These are phyloP conservation scores for Yoshiicerus persimilis DNA, from an alignment of 1,140 invertebrate species.

Conservation along the genomic window DNA sequence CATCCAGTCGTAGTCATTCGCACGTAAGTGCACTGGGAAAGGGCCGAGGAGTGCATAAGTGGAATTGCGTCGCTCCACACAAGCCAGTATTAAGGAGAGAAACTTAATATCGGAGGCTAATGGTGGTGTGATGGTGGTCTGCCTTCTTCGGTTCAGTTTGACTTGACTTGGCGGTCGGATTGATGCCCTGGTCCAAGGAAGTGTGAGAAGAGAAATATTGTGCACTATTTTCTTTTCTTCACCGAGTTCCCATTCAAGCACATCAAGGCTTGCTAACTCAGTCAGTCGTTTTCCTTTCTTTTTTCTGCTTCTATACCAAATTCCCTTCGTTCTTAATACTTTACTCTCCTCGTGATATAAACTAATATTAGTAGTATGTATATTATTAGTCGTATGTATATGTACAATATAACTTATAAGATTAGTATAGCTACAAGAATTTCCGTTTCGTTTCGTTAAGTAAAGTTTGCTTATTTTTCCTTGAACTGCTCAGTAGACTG, in stretches of 20 bases:
- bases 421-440: not conserved
- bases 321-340: not conserved
- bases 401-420: not conserved
- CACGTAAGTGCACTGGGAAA: not conserved
- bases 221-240: not conserved
- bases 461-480: not conserved
- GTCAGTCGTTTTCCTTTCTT: not conserved
- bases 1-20: not conserved
- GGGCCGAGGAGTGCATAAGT: not conserved
- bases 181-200: not conserved
- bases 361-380: not conserved
- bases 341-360: not conserved
- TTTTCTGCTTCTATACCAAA: not conserved
- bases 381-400: not conserved
- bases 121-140: not conserved
- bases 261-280: not conserved
- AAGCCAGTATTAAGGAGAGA: not conserved
- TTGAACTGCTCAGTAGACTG: not conserved
- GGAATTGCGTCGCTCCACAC: not conserved
- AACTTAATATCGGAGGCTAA: not conserved
- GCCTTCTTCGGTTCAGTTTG: not conserved
- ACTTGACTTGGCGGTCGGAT: not conserved
- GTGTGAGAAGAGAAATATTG: constrained; percentile 8
- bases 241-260: not conserved
- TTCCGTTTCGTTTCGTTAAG: not conserved